Conservation (phyloP, 2,797 vertebrate genomes). For the Lophotriccus pileatus region DNA sequence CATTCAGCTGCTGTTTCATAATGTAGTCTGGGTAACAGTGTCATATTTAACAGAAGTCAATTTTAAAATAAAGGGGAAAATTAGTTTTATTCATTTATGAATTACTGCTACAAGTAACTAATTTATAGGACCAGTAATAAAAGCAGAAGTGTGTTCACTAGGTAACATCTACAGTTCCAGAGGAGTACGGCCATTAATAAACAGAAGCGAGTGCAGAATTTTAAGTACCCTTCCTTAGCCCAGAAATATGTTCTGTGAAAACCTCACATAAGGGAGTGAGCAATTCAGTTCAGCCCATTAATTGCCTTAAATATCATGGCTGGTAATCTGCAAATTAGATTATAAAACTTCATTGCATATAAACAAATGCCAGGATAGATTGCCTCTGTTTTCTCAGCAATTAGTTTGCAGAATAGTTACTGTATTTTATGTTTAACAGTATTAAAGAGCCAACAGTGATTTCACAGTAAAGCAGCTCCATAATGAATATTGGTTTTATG, state of each 20-base stretch:
- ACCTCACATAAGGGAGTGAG: slow-evolving; percentile 31
- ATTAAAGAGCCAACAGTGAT: slow-evolving; percentile 50
- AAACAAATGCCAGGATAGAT: slow-evolving; percentile 44
- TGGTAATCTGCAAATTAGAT: slow-evolving; percentile 68
- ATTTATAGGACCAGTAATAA: slow-evolving; percentile 47
- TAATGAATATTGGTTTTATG: slow-evolving; percentile 43
- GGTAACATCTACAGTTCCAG: not conserved
- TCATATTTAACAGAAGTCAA: not conserved
- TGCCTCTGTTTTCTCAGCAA: slow-evolving; percentile 23
- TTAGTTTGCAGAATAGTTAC: slow-evolving; percentile 52
- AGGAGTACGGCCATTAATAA: slow-evolving; percentile 36
- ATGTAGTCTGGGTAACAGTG: not conserved
- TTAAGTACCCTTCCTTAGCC: slow-evolving; percentile 43
- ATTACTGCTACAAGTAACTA: slow-evolving; percentile 11
- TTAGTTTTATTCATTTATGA: slow-evolving; percentile 32
- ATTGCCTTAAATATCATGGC: slow-evolving; percentile 61
- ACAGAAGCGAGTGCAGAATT: slow-evolving; percentile 14
- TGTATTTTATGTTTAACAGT: slow-evolving; percentile 55
- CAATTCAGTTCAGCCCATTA: slow-evolving; percentile 53
- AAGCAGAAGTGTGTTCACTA: slow-evolving; percentile 13
- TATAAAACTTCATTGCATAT: slow-evolving; percentile 59
- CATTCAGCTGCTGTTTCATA: not conserved
- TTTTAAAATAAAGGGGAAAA: slow-evolving; percentile 53
- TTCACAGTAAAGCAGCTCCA: slow-evolving; percentile 23
- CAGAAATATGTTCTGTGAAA: slow-evolving; percentile 44